Evolutionary conservation across 2,888 invertebrate genomes (phyloP).

Genomic region (Acleris emargana): DNA sequence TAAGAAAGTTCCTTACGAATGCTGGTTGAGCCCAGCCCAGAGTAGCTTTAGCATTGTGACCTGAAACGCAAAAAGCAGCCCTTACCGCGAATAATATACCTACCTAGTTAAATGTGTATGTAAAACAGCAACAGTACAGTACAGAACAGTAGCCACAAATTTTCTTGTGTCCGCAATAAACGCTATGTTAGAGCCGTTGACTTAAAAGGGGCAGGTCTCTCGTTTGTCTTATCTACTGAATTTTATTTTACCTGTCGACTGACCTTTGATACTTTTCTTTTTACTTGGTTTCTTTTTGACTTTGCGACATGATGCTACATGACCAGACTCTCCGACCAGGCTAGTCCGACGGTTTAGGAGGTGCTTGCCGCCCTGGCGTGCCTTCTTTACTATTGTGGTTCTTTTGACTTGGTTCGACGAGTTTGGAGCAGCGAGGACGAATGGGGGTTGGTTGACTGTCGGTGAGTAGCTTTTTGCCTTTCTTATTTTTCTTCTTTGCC

Average conservation of each 20-base stretch:
- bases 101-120: too few relatives aligned
- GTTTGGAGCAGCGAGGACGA: slow-evolving; percentile 41
- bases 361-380: slow-evolving; percentile 22
- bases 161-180: too few relatives aligned
- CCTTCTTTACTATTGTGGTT: slow-evolving; percentile 33
- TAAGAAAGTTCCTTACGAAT: too few relatives aligned
- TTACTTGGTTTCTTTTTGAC: slow-evolving; percentile 48
- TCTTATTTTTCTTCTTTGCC: slow-evolving; percentile 47
- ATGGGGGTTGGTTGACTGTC: slow-evolving; percentile 21
- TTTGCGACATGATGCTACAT: slow-evolving; percentile 39
- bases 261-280: slow-evolving; percentile 39
- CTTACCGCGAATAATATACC: too few relatives aligned
- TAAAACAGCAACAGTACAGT: too few relatives aligned
- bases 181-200: too few relatives aligned
- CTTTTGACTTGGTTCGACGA: slow-evolving; percentile 41
- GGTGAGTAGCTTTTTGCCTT: slow-evolving; percentile 48
- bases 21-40: too few relatives aligned
- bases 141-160: too few relatives aligned
- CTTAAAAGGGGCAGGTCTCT: too few relatives aligned
- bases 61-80: too few relatives aligned
- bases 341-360: slow-evolving; percentile 2
- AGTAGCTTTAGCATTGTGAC: too few relatives aligned
- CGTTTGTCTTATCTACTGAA: neutral
- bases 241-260: slow-evolving; percentile 31
- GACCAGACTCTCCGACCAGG: neutral